Base-by-base conservation (phyloP, 2,888 invertebrate species). In the Melinopterus prodromus region DNA sequence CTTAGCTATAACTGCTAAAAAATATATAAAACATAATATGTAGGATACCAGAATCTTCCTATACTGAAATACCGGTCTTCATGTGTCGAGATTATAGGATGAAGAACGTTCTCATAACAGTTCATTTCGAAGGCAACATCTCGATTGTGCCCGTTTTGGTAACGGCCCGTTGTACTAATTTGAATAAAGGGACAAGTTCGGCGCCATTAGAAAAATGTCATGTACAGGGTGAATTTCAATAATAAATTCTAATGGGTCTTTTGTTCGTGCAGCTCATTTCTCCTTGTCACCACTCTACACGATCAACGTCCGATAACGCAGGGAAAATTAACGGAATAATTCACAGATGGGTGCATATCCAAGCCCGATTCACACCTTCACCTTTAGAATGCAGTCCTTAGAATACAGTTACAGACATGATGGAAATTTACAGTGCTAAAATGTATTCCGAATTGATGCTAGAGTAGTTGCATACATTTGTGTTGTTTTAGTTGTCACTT, bases 241-340 rank as follows among this genome's bases (percentile, higher is more conserved):
- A 74, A 74, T 37, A 74, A 74, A 74, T 74, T 74, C 74, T 74
- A 74, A 74, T 37, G 74, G 74, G 35, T 37, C 74, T 37, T 74
- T 74, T 74, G 74, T 74, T 37, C 37, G 12, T 35, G 7, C n/a
- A 35, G 74, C 71, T 35, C 71, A 71, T 74, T 74, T 37, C 35
- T 74, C 36, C 74, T 74, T 74, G 74, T 74, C 74, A 74, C 74
- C 53, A 53, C 9, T 9, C 53, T 9, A 53, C 1, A 53, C 53
- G 53, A 12, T 53, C 53, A 53, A 53, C 53, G 12, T 1, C 2
- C 12, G 53, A 53, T 53, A 53, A 53, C 5, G 5, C 53, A 9
- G 12, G 5, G 12, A 53, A 12, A 53, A 53, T 53, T 53, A 53
- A 53, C 53, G 12, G 9, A 53, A 53, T 12, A 53, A 53, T 9